Conservation (phyloP, 2,797 vertebrate genomes). For the Anableps anableps region DNA sequence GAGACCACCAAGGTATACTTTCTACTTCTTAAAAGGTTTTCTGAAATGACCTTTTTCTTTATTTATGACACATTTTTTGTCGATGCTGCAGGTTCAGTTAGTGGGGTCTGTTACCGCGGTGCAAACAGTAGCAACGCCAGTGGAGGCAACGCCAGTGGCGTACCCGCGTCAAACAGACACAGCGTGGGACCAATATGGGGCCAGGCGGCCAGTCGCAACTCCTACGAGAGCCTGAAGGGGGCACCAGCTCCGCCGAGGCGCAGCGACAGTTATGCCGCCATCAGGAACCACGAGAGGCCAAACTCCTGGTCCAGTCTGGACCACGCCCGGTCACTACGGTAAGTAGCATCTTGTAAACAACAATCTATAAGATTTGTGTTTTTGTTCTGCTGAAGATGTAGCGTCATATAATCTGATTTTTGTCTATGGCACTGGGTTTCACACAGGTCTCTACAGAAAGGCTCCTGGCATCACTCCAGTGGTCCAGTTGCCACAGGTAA, state of each 20-base stretch:
- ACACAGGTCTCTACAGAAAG: conserved; percentile 81
- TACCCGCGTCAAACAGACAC: conserved; percentile 73
- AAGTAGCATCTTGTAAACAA: neutral
- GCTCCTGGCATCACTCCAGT: conserved; percentile 80
- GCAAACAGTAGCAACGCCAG: conserved; percentile 60
- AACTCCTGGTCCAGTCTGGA: conserved; percentile 89
- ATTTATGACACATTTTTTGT: neutral
- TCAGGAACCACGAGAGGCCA: conserved; percentile 87
- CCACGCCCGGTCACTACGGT: conserved; percentile 78
- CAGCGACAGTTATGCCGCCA: conserved; percentile 91
- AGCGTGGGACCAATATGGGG: conserved; percentile 77
- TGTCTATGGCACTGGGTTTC: conserved; percentile 3
- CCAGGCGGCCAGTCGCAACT: conserved; percentile 70
- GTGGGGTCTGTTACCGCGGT: conserved; percentile 66
- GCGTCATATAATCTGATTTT: neutral
- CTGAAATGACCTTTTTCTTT: neutral
- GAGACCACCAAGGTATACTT: conserved; percentile 54
- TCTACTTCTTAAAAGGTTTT: neutral
- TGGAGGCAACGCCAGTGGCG: conserved; percentile 50
- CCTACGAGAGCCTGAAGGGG: conserved; percentile 81
- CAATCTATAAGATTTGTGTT: neutral
- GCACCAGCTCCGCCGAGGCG: conserved; percentile 88
- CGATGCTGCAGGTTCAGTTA: conserved; percentile 22
- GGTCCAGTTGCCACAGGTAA: conserved; percentile 75
- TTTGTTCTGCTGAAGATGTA: neutral